Conservation (phyloP, 2,888 invertebrate genomes). For the Cremastobaeus sp. region DNA sequence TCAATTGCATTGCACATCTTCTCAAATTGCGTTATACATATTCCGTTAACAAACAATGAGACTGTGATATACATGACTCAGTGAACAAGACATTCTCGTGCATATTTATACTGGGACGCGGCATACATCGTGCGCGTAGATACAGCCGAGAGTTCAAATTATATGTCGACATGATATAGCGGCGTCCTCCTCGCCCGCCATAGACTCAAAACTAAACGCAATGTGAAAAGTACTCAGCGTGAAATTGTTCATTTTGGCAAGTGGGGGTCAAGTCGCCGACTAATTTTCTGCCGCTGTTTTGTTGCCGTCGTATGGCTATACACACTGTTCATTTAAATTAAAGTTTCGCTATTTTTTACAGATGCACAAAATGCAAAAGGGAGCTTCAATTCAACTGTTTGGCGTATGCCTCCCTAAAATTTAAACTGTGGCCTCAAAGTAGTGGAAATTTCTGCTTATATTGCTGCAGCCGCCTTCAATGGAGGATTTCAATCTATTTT, state of each 20-base stretch:
- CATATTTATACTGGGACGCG: constrained; percentile 36
- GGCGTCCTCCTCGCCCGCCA: constrained; percentile 30
- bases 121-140: constrained; percentile 13
- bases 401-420: no score
- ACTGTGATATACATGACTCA: constrained; percentile 37
- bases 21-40: constrained; percentile 48
- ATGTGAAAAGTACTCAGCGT: constrained; percentile 30
- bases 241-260: constrained; percentile 39
- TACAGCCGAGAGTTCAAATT: constrained; percentile 37
- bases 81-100: constrained; percentile 40
- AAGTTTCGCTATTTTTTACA: constrained; percentile 39
- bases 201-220: constrained; percentile 18
- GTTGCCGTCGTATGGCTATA: constrained; percentile 21
- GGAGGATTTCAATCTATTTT: no score
- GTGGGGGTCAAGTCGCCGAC: constrained; percentile 28
- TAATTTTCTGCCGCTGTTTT: no score
- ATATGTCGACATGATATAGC: constrained; percentile 42
- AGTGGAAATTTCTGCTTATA: no score
- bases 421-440: no score
- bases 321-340: constrained; percentile 45
- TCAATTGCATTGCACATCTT: constrained; percentile 45
- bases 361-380: no score
- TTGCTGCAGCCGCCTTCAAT: no score
- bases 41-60: constrained; percentile 51
- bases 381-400: no score